Evolutionary conservation across 2,888 invertebrate genomes (phyloP).

Genomic region (Cremastobaeus sp.): DNA sequence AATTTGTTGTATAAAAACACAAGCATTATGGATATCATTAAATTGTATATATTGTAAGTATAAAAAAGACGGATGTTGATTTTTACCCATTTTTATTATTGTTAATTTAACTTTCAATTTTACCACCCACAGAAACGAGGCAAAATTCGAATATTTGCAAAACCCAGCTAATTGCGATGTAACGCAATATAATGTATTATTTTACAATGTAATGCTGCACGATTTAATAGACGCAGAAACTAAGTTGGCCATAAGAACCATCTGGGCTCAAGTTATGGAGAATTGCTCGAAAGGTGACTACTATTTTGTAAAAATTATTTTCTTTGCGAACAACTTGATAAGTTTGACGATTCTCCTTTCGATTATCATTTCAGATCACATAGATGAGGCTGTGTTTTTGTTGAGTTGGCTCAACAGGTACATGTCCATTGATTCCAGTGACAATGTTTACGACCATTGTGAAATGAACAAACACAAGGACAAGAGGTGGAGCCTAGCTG

Average conservation of each 20-base stretch:
- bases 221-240: background rate
- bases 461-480: slow-evolving; percentile 2
- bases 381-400: slow-evolving; percentile 53
- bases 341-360: too few relatives aligned
- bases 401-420: slow-evolving; percentile 57
- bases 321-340: too few relatives aligned
- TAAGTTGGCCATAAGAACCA: background rate
- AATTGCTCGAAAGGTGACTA: slow-evolving; percentile 62
- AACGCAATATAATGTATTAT: slow-evolving; percentile 19
- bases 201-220: slow-evolving; percentile 26
- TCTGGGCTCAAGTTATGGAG: slow-evolving; percentile 19
- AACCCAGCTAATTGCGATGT: slow-evolving; percentile 10
- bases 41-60: background rate
- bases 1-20: slow-evolving; percentile 60
- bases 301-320: too few relatives aligned
- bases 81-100: too few relatives aligned
- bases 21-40: background rate
- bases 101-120: background rate
- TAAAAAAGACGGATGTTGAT: too few relatives aligned
- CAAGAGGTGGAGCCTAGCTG: slow-evolving; percentile 63
- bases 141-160: slow-evolving; percentile 14
- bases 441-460: slow-evolving; percentile 2
- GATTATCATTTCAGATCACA: slow-evolving; percentile 63
- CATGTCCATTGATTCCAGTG: slow-evolving; percentile 1
- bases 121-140: slow-evolving; percentile 13